Evolutionary conservation across 2,888 invertebrate genomes (phyloP), one percentile per base, ranked within the genome.

Genomic region (Lapara coniferarum): DNA sequence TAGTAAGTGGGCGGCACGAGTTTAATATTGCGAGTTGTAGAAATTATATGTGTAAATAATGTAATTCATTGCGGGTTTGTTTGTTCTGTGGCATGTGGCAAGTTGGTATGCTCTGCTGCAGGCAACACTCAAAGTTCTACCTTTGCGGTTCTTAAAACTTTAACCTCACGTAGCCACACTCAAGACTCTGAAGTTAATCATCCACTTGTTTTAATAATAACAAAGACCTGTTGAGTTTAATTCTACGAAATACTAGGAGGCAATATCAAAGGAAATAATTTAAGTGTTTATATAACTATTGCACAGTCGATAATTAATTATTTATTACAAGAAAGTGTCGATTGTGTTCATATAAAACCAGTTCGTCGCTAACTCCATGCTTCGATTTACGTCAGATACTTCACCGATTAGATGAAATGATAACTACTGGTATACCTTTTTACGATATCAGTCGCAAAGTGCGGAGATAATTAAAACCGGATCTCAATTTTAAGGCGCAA

Each of bases 81-180:
- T 59, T 37, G 58, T 30, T 5, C 5, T 59, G 44, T 14, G 16
- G 12, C 16, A 58, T 44, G n/a, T 59, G 44, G 44, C 16, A 59
- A 44, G 59, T 59, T 59, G 83, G 84, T 84, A 76, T 79, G 73
- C 78, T 79, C 44, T 72, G 73, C 77, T 81, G 82, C 85, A 83
- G 79, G 80, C 79, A 85, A 84, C 84, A 83, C 77, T 78, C 75
- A 80, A 87, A 87, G 85, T 87, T 86, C 77, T 74, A 83, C 84
- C 84, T 87, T 85, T 85, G 84, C 82, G 81, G 84, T 83, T 81
- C 83, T 85, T 80, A 83, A 87, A 59, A 86, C 84, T 87, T 84
- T 78, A 58, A 82, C 79, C 81, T 79, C 78, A 75, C 77, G 74
- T 76, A 81, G 75, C 81, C 76, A 81, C 82, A 83, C 81, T 75